Evolutionary conservation across 1,140 invertebrate species (phyloP), one percentile per base, ranked within the genome.

Genomic region (Drosophila sturtevanti): DNA sequence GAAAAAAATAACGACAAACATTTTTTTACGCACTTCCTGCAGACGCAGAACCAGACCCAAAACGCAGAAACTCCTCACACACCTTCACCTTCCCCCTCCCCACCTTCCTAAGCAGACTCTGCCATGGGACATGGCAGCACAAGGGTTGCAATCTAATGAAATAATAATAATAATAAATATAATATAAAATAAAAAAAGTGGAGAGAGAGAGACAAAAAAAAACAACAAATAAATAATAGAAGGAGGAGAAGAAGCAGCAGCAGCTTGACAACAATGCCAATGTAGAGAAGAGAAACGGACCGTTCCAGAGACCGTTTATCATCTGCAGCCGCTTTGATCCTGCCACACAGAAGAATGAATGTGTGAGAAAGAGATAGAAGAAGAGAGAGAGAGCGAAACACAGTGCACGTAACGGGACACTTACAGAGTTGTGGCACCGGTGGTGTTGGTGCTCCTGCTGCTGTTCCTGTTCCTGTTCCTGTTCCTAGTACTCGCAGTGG

Each of bases 131-230:
- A 72, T 48, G 41, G 7, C 65, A 52, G 22, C 37, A 55, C 52
- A 71, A 76, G 81, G 81, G 81, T 86, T 86, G 81, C 82, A 86
- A 86, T 86, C 81, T 86, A 86, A 86, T 87, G 75, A 81, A 87
- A 86, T 86, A 86, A 86, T 86, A 86, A 86, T 86, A 85, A 85
- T 77, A 84, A 77, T 72, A 44, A 51, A 58, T 63, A 64, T 35
- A 68, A 41, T 58, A 35, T n/a, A 24, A 44, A 18, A 44, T 31
- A 31, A 12, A 10, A 16, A 37, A 24, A 24, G 16, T 4, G 34
- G 41, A 24, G 52, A 51, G 1, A 24, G n/a, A 37, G 21, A 14
- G 11, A 9, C 34, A 0, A 9, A 9, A 9, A 52, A 48, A 14
- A 27, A 35, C 51, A 60, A 55, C 52, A 66, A n/a, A n/a, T n/a